Base-by-base conservation (phyloP, 2,113 vertebrate genomes). In the Pontoporia blainvillei region DNA sequence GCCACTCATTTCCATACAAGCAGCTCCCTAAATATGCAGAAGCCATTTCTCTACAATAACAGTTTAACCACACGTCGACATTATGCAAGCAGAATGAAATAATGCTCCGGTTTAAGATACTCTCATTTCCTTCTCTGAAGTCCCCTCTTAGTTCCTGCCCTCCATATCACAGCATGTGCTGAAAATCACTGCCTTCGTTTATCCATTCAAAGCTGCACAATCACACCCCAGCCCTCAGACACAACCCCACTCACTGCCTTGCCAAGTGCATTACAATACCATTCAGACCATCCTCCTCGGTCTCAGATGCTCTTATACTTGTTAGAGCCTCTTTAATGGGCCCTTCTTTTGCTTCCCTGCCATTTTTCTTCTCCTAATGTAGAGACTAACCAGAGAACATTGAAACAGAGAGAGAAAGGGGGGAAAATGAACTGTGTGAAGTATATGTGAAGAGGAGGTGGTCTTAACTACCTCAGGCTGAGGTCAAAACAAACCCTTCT, bases 21-120 rank as follows among this genome's bases (percentile, higher is more conserved):
- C 91, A 91, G 90, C 93, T 95, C 64, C 86, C 96, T 97, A 96
- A 98, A 98, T 96, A 96, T 96, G 95, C 91, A 97, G 87, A 97
- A 98, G 64, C 89, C 92, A 95, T 95, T 96, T 96, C 52, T 90
- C 83, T 76, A 84, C 93, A 97, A 85, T 82, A 98, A 95, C 95
- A 82, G 79, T 57, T 97, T 96, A 98, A 96, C 96, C 86, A 81
- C 86, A 36, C 0, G 21, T 88, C 94, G 82, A 86, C 82, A 96
- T 96, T 96, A 96, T 96, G 49, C 93, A 96, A 93, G 46, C 23
- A 6, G 71, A 96, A 96, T 95, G 86, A 96, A 95, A 95, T 96
- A 96, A 87, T 1, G 8, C 31, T 90, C 64, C 39, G 61, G 90
- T 92, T 97, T 95, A 96, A 97, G 94, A 96, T 95, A 85, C 79